Evolutionary conservation across 2,888 invertebrate genomes (phyloP).

Genomic region (Aromia moschata): DNA sequence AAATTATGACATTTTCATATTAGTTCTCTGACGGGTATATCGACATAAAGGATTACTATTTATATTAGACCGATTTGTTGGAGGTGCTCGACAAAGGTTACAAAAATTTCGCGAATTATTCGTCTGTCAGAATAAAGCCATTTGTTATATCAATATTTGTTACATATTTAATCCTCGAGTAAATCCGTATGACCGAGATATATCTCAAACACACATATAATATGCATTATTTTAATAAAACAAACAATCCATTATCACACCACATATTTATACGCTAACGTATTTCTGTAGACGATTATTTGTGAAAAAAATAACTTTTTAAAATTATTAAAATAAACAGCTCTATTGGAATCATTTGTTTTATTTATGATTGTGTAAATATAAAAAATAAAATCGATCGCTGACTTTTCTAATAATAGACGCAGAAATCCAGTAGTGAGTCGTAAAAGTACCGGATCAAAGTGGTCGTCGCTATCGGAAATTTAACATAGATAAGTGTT

Average conservation of each 20-base stretch:
- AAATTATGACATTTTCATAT: too few relatives aligned
- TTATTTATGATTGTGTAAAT: conserved; percentile 6
- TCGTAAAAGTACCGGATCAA: too few relatives aligned
- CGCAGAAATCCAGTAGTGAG: background rate
- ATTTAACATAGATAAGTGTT: too few relatives aligned
- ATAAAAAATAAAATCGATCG: conserved; percentile 14
- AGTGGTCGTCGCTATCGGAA: too few relatives aligned
- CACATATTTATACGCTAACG: background rate
- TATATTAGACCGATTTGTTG: too few relatives aligned
- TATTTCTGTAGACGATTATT: background rate
- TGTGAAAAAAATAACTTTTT: too few relatives aligned
- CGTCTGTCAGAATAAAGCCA: background rate
- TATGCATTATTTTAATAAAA: background rate
- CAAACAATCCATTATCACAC: background rate
- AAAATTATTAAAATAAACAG: too few relatives aligned
- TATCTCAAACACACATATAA: background rate
- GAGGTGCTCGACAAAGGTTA: too few relatives aligned
- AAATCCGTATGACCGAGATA: background rate
- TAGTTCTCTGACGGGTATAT: too few relatives aligned
- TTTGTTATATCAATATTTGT: background rate
- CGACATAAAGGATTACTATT: too few relatives aligned
- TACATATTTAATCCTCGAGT: too few relatives aligned
- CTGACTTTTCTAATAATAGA: background rate
- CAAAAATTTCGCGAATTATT: background rate
- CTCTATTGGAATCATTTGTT: background rate